These are phyloP conservation scores for Petrocephalus microphthalmus DNA, from an alignment of 2,113 vertebrate genomes.

Conservation along the genomic window DNA sequence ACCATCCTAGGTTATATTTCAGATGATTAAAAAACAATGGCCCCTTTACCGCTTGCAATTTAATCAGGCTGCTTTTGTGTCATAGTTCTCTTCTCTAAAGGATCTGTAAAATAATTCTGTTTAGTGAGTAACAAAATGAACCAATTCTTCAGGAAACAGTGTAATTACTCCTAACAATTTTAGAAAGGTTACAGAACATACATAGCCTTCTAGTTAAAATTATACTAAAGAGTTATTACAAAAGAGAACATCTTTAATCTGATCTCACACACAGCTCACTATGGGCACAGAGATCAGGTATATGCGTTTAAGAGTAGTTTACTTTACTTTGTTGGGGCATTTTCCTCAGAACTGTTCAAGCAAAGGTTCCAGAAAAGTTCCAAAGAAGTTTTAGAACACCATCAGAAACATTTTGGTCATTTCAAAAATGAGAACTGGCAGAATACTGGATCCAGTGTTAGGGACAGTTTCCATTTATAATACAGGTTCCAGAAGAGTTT, in stretches of 20 bases:
- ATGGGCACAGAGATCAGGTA: conserved; percentile 48
- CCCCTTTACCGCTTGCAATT: conserved; percentile 18
- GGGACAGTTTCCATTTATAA: background rate
- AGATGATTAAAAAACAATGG: background rate
- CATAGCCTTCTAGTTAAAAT: background rate
- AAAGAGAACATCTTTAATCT: conserved; percentile 38
- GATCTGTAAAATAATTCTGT: conserved; percentile 15
- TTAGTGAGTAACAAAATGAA: background rate
- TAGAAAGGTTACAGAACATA: background rate
- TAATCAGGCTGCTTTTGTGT: background rate
- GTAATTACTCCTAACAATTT: background rate
- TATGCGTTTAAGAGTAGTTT: conserved; percentile 42
- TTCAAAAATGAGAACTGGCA: conserved; percentile 11
- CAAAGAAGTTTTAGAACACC: conserved; percentile 16
- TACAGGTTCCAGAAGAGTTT: background rate
- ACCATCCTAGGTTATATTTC: background rate
- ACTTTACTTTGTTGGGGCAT: conserved; percentile 48
- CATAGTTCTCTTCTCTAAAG: background rate
- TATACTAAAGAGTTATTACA: background rate
- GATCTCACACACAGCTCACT: conserved; percentile 37
- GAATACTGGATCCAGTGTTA: conserved; percentile 14
- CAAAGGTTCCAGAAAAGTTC: conserved; percentile 40
- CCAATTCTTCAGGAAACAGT: background rate
- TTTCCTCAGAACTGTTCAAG: conserved; percentile 54
- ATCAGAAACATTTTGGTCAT: background rate